phyloP scores from a whole-genome alignment of 2,797 vertebrate genomes.

The Gymnopithys bicolor region DNA sequence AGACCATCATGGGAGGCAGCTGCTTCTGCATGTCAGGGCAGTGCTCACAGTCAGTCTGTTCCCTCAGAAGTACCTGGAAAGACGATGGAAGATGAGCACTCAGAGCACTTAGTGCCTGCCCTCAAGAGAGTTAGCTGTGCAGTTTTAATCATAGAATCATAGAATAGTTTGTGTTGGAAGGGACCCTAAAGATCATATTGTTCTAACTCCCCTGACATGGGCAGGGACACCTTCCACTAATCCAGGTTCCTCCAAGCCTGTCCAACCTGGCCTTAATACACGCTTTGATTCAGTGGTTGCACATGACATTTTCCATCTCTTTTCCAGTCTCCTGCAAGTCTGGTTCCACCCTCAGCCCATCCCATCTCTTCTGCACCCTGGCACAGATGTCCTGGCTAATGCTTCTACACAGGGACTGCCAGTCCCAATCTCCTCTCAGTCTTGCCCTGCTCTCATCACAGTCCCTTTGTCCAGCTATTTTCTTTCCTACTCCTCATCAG shows the following conservation, averaged over 20 bases:
- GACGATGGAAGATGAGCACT: neutral
- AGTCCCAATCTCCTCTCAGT: neutral
- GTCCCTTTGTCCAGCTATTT: neutral
- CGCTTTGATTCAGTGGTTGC: neutral
- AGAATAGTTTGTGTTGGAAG: neutral
- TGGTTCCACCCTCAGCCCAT: neutral
- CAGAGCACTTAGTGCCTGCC: neutral
- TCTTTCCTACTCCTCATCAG: neutral
- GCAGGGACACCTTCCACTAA: neutral
- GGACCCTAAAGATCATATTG: neutral
- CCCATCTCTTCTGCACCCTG: neutral
- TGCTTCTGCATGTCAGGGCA: fast-evolving
- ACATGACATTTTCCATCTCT: neutral
- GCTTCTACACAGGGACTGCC: neutral
- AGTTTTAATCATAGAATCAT: fast-evolving
- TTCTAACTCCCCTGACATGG: neutral
- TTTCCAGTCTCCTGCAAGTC: neutral
- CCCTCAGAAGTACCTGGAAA: neutral
- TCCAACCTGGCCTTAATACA: neutral
- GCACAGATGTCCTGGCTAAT: neutral
- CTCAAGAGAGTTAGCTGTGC: neutral
- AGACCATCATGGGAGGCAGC: neutral
- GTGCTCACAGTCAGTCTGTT: neutral
- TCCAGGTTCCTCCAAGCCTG: neutral
- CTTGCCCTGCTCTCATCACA: neutral